Percentiles rank a stretch among this genome's conserved stretches.
Evolutionary conservation across 1,140 invertebrate genomes (phyloP).

Genomic region (Drosophila ohnishii): DNA sequence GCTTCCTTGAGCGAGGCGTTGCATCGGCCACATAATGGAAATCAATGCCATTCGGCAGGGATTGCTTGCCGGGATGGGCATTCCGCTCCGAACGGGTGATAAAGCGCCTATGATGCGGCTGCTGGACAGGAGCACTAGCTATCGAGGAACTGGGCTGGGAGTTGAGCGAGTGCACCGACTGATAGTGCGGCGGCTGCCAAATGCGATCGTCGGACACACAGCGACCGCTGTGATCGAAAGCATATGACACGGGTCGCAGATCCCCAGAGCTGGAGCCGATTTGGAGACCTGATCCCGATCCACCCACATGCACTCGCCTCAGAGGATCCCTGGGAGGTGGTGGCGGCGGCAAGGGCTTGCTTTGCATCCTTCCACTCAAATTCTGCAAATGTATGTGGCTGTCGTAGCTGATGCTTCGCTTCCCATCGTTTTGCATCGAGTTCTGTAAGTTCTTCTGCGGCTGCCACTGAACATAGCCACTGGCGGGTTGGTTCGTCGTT

Average conservation of each 20-base stretch:
- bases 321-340: slow-evolving; percentile 89
- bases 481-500: not conserved
- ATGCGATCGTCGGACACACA: slow-evolving; percentile 82
- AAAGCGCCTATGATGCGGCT: slow-evolving; percentile 58
- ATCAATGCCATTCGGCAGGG: slow-evolving; percentile 81
- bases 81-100: slow-evolving; percentile 72
- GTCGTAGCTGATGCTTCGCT: slow-evolving; percentile 82
- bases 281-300: slow-evolving; percentile 10
- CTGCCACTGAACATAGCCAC: slow-evolving; percentile 71
- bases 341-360: slow-evolving; percentile 85
- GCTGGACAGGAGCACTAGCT: slow-evolving; percentile 52
- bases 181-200: slow-evolving; percentile 84
- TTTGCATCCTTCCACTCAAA: slow-evolving; percentile 55
- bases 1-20: slow-evolving; percentile 86
- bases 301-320: slow-evolving; percentile 81
- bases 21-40: slow-evolving; percentile 88
- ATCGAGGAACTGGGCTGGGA: slow-evolving; percentile 59
- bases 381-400: slow-evolving; percentile 77
- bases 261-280: slow-evolving; percentile 64
- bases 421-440: slow-evolving; percentile 62
- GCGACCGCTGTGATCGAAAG: slow-evolving; percentile 83
- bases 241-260: slow-evolving; percentile 84
- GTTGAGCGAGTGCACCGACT: slow-evolving; percentile 76
- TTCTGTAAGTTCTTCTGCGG: slow-evolving; percentile 59
- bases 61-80: slow-evolving; percentile 72